phyloP scores from a whole-genome alignment of 2,113 vertebrate species.

The Mastomys coucha region DNA sequence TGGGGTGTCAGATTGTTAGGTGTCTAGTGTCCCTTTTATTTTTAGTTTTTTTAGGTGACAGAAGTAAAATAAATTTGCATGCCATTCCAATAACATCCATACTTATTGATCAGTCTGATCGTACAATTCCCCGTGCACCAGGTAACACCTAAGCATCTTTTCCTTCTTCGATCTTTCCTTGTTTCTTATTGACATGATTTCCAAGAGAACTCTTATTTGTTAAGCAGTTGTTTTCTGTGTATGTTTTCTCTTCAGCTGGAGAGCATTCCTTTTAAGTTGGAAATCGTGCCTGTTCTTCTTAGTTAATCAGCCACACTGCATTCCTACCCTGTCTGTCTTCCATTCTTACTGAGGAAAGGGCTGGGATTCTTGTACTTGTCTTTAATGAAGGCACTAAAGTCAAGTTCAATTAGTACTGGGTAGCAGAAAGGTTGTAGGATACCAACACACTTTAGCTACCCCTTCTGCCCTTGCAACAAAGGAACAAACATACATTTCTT shows the following conservation, averaged over 20 bases:
- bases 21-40: neutral
- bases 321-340: neutral
- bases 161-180: neutral
- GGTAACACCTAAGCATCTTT: neutral
- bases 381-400: neutral
- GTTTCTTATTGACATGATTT: neutral
- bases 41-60: neutral
- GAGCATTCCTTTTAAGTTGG: neutral
- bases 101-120: neutral
- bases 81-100: rapidly evolving
- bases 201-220: neutral
- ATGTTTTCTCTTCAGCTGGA: neutral
- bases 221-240: neutral
- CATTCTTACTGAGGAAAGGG: neutral
- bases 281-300: neutral
- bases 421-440: neutral
- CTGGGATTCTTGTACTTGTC: neutral
- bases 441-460: rapidly evolving
- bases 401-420: neutral
- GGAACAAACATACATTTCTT: neutral
- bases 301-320: neutral
- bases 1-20: neutral
- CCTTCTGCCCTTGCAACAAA: neutral
- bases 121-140: neutral
- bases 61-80: neutral